A percentile compares a stretch with the other conserved stretches of the same genome.
phyloP scores from a whole-genome alignment of 2,797 vertebrate genomes.

The Hydrolagus colliei region DNA sequence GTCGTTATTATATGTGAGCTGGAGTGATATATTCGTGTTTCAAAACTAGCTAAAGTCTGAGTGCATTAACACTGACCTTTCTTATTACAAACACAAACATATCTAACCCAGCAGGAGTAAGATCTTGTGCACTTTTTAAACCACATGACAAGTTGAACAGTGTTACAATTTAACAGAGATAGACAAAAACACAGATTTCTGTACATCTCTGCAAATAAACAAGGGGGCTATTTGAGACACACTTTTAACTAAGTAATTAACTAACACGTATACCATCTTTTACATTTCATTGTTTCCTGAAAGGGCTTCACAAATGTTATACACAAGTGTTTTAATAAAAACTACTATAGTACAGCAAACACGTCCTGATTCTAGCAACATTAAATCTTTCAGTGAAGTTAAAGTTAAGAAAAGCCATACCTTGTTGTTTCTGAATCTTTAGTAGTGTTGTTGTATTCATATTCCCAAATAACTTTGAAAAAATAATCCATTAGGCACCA shows the following conservation, averaged over 20 bases:
- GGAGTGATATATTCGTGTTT: too few relatives aligned
- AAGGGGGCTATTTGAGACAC: neutral
- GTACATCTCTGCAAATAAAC: neutral
- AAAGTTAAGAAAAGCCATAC: neutral
- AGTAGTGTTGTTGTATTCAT: neutral
- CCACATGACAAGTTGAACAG: neutral
- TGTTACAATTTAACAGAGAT: neutral
- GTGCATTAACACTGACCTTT: too few relatives aligned
- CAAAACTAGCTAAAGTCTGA: too few relatives aligned
- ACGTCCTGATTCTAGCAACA: neutral
- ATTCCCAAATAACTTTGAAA: neutral
- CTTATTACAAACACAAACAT: too few relatives aligned
- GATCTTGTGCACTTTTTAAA: neutral
- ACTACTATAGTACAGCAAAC: neutral
- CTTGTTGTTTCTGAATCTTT: conserved; percentile 12
- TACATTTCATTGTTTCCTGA: neutral
- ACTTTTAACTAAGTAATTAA: neutral
- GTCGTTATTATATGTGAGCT: too few relatives aligned
- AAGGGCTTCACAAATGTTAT: neutral
- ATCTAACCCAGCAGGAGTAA: neutral
- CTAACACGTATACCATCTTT: neutral
- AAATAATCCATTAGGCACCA: neutral
- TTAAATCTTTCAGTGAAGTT: neutral
- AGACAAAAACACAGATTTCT: too few relatives aligned
- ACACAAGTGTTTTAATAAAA: neutral